phyloP scores from a whole-genome alignment of 2,113 vertebrate species.

The Scophthalmus maximus region DNA sequence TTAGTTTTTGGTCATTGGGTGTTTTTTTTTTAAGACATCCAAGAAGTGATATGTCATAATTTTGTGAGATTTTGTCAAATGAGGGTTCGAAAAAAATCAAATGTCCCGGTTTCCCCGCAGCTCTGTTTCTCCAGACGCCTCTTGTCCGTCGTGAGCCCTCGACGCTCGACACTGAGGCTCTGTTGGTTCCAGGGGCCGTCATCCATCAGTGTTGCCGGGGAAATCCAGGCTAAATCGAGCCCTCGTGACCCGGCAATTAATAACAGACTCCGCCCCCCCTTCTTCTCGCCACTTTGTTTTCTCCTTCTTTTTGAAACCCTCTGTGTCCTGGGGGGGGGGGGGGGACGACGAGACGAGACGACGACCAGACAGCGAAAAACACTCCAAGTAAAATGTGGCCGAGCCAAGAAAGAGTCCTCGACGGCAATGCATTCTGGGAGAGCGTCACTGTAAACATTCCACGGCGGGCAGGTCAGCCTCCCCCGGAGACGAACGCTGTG shows the following conservation, averaged over 20 bases:
- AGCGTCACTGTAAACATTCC: conserved; percentile 81
- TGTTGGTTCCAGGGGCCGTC: conserved; percentile 63
- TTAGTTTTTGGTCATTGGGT: too few relatives aligned
- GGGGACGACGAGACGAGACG: too few relatives aligned
- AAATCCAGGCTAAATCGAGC: conserved; percentile 72
- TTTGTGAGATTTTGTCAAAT: too few relatives aligned
- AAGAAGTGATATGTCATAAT: too few relatives aligned
- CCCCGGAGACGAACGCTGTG: conserved; percentile 68
- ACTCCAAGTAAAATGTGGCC: conserved; percentile 48
- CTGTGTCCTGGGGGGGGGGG: conserved; percentile 6
- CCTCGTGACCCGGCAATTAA: conserved; percentile 59
- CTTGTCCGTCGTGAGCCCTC: conserved; percentile 2
- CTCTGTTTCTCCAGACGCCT: neutral
- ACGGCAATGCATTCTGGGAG: conserved; percentile 73
- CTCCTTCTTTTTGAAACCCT: conserved; percentile 37
- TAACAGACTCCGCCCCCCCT: conserved; percentile 41
- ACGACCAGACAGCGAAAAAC: conserved; percentile 31
- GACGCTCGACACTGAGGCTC: conserved; percentile 44
- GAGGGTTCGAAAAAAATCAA: too few relatives aligned
- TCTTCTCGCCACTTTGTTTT: conserved; percentile 14
- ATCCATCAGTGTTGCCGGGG: conserved; percentile 70
- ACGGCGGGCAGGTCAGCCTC: conserved; percentile 41
- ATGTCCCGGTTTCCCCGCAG: neutral
- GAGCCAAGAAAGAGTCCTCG: conserved; percentile 17
- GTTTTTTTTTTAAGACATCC: too few relatives aligned